Percentiles rank a stretch among this genome's conserved stretches.
Evolutionary conservation across 2,888 invertebrate species (phyloP).

Genomic region (Dicranocentrus wangi): DNA sequence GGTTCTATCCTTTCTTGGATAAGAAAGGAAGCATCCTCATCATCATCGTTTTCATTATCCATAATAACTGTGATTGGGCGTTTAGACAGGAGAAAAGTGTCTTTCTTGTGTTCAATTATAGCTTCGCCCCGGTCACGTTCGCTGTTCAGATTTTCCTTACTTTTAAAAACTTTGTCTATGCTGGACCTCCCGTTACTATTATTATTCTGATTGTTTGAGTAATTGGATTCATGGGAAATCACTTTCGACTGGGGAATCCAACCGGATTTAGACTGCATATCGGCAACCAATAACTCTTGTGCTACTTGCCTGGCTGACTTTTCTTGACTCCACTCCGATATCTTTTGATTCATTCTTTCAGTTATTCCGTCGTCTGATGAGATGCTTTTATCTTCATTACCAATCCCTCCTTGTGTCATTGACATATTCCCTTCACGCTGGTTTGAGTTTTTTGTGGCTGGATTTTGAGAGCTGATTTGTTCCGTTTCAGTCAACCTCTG

Average conservation of each 20-base stretch:
- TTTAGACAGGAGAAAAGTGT: background rate
- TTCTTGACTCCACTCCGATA: conserved; percentile 52
- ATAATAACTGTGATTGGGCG: conserved; percentile 84
- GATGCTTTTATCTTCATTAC: background rate
- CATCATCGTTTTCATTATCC: conserved; percentile 81
- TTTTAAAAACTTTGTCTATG: conserved; percentile 4
- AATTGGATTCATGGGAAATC: too few relatives aligned
- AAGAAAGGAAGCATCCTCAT: conserved; percentile 84
- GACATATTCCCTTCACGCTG: background rate
- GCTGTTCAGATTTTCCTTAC: conserved; percentile 21
- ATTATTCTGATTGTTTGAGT: background rate
- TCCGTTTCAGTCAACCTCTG: too few relatives aligned
- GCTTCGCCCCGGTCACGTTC: background rate
- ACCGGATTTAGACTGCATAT: background rate
- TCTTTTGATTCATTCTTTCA: conserved; percentile 44
- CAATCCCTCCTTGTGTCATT: background rate
- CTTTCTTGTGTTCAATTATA: background rate
- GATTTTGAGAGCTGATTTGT: too few relatives aligned
- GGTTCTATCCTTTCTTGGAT: conserved; percentile 78
- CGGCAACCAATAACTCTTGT: too few relatives aligned
- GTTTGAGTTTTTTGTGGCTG: background rate
- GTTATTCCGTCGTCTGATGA: conserved; percentile 46
- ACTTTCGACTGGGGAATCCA: conserved; percentile 5
- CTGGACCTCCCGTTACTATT: background rate
- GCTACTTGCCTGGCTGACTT: too few relatives aligned